Evolutionary conservation across 2,797 vertebrate genomes (phyloP), one percentile per base, ranked within the genome.

Genomic region (Graptemys geographica): DNA sequence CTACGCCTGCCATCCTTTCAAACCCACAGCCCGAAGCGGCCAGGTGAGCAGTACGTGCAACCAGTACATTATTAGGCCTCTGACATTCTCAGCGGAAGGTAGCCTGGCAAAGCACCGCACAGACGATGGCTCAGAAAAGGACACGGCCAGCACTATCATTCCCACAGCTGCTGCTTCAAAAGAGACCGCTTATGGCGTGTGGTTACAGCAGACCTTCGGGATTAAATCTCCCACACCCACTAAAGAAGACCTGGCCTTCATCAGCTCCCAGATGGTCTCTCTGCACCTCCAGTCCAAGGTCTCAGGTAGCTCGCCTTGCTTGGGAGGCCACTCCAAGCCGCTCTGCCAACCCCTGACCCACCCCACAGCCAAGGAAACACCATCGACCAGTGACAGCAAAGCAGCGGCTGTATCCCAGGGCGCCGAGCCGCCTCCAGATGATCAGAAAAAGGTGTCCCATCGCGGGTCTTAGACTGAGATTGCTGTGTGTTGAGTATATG

Each of bases 191-290:
- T 91, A 92, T 7, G 5, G 86, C 4, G 5, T 93, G 59, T 72
- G 94, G 87, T 92, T 88, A 84, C 87, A 86, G 51, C 57, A 86
- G 5, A 74, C 84, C 0, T 81, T 93, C 8, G 88, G 91, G 52
- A 78, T 51, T 72, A 92, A 94, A 56, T 47, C 79, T 5, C 37
- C 47, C 2, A 10, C 56, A 3, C 5, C 52, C 9, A 51, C 31
- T 4, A 51, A 79, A 6, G 37, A 44, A 28, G 55, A 53, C 9
- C 18, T 6, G 15, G 23, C 86, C 19, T 28, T 83, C 56, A 94
- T 84, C 72, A 87, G 83, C 72, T 93, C 81, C 1, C 85, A 94
- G 8, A 83, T 90, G 59, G 53, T 90, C 27, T 79, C 57, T 11
- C 76, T 88, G 33, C 88, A 84, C 4, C 88, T 85, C 12, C 92